A percentile compares a stretch with the other conserved stretches of the same genome.
These are phyloP conservation scores for Aratinga solstitialis DNA, from an alignment of 2,797 vertebrate genomes.

Conservation along the genomic window DNA sequence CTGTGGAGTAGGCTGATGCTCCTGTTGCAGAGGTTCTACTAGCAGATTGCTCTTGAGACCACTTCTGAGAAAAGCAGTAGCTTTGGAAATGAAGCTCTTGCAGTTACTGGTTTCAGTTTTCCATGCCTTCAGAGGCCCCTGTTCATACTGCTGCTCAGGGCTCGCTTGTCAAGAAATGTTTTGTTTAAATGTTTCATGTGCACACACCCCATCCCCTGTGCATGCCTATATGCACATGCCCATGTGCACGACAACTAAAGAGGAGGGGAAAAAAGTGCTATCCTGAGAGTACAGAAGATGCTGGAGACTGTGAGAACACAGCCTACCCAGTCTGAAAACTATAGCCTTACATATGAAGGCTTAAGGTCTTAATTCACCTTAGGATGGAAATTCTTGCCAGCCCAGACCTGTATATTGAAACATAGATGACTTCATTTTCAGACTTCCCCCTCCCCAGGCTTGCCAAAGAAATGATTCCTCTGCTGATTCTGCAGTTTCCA, in stretches of 20 bases:
- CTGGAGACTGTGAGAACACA: neutral
- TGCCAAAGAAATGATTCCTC: constrained; percentile 43
- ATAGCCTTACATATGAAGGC: neutral
- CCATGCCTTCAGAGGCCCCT: neutral
- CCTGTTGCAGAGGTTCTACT: neutral
- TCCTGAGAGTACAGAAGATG: neutral
- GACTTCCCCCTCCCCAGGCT: neutral
- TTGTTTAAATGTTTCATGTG: neutral
- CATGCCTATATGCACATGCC: neutral
- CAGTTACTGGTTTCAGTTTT: neutral
- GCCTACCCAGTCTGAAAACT: neutral
- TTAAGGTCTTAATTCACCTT: neutral
- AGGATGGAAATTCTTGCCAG: constrained; percentile 16
- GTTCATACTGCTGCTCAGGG: neutral
- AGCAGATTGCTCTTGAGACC: neutral
- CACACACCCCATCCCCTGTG: neutral
- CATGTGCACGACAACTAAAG: neutral
- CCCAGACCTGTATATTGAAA: constrained; percentile 41
- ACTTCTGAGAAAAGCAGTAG: neutral
- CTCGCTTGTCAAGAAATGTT: neutral
- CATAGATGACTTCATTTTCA: constrained; percentile 52
- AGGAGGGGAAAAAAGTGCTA: neutral
- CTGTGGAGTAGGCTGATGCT: neutral
- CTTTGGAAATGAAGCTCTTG: neutral
- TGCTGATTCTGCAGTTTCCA: constrained; percentile 61